Evolutionary conservation across 2,797 vertebrate species (phyloP).

Genomic region (Sebastes itinus): DNA sequence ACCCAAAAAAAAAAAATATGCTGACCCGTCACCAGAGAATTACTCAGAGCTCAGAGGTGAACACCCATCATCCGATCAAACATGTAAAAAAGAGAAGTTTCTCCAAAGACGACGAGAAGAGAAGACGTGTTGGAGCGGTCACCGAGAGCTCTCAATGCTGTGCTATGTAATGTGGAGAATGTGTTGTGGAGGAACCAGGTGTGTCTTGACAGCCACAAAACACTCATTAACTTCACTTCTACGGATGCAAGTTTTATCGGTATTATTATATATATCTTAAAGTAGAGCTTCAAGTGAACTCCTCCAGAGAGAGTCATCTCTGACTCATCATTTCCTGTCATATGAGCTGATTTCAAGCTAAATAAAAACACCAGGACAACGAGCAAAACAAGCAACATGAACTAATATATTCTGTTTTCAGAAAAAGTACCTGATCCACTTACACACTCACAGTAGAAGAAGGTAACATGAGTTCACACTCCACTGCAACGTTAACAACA

Average conservation of each 20-base stretch:
- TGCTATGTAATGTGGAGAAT: not conserved
- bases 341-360: not conserved
- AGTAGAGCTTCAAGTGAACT: too few relatives aligned
- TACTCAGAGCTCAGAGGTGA: not conserved
- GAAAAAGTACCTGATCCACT: not conserved
- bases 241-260: not conserved
- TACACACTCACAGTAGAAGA: not conserved
- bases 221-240: not conserved
- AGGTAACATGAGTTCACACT: not conserved
- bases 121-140: too few relatives aligned
- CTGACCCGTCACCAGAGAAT: not conserved
- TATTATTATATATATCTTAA: too few relatives aligned
- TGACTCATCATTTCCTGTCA: not conserved
- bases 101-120: too few relatives aligned
- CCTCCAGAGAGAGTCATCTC: too few relatives aligned
- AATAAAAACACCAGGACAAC: not conserved
- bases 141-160: too few relatives aligned
- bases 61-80: not conserved
- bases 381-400: not conserved
- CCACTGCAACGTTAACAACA: not conserved
- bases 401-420: not conserved
- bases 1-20: not conserved
- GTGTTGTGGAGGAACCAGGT: not conserved
- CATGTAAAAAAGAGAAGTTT: too few relatives aligned
- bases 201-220: too few relatives aligned